A percentile compares a stretch with the other conserved stretches of the same genome.
Conservation (phyloP, 2,888 invertebrate species). For the Leuctra nigra region DNA sequence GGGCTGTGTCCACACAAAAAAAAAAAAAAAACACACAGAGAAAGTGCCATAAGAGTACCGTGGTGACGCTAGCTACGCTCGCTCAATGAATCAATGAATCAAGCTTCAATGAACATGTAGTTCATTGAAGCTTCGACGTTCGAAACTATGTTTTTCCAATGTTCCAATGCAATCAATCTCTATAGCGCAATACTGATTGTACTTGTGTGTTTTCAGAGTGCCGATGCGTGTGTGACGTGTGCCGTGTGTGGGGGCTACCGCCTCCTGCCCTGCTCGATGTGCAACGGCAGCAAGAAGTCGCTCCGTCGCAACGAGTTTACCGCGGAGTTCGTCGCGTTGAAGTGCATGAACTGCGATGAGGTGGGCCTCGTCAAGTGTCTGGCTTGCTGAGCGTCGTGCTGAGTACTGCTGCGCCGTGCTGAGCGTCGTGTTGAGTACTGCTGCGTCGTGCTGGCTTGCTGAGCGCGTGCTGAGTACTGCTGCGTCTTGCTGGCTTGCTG, state of each 20-base stretch:
- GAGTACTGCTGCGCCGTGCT: no score
- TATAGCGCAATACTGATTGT: not conserved
- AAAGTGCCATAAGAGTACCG: no score
- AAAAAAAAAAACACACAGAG: no score
- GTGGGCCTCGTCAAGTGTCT: constrained; percentile 87
- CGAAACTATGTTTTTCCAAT: no score
- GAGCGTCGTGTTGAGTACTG: no score
- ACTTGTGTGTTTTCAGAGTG: constrained; percentile 54
- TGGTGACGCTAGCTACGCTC: no score
- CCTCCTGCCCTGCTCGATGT: constrained; percentile 81
- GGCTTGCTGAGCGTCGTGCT: constrained; percentile 53
- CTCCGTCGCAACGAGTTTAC: constrained; percentile 92
- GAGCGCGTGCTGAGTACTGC: constrained; percentile 94
- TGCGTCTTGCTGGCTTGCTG: constrained; percentile 78
- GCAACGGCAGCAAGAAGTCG: constrained; percentile 95
- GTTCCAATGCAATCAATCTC: not conserved
- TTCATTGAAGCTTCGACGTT: no score
- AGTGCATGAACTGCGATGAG: constrained; percentile 94
- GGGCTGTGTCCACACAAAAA: no score
- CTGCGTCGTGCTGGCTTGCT: constrained; percentile 87
- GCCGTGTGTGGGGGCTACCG: constrained; percentile 88
- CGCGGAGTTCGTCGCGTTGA: constrained; percentile 86
- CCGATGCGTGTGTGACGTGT: constrained; percentile 75
- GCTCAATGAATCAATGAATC: no score
- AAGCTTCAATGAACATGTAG: no score